Base-by-base conservation (phyloP, 2,797 vertebrate genomes). In the Ambastaia sidthimunki region DNA sequence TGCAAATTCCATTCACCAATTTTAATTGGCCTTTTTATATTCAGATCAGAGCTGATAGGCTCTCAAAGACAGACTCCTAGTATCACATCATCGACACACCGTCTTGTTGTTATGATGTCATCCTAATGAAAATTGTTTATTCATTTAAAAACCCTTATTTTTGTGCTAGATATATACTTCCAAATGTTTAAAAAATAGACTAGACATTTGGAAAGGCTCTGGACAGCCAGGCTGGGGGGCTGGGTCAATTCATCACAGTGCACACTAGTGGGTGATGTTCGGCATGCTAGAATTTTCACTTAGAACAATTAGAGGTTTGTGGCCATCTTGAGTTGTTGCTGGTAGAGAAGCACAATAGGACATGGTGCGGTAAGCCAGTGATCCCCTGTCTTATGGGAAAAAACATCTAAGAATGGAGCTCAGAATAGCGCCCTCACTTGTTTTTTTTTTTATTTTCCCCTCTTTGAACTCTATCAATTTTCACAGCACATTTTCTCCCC, bases 261-360 rank as follows among this genome's bases (percentile, higher is more conserved):
- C 55, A 25, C 55, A 31, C 18, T 59, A 54, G 74, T 1, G 7
- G 31, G 41, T 54, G 18, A 23, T 19, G 25, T 48, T 68, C 67
- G 44, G 87, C 81, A 76, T 82, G 81, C 80, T 87, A 1, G 18
- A 60, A 19, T 34, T 47, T 37, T 69, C 15, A 19, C 41, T 68
- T 41, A 65, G 18, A 66, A 50, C 34, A 54, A 47, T 72, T 67
- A 55, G 50, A 34, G 23, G 47, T 63, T 60, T 9, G 72, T 75
- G 19, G 78, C 78, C 85, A 78, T 86, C 83, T 86, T 85, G 81
- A 70, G 72, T 59, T 3, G 34, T 80, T 59, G 66, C 71, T 48
- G 6, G 55, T 48, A 37, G 37, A 62, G 55, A 9, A 25, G 66
- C 71, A 59, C 80, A 78, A 78, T 71, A 68, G 63, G 76, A 70